A percentile compares a stretch with the other conserved stretches of the same genome.
Conservation (phyloP, 2,888 invertebrate species). For the Neoitamus cyanurus region DNA sequence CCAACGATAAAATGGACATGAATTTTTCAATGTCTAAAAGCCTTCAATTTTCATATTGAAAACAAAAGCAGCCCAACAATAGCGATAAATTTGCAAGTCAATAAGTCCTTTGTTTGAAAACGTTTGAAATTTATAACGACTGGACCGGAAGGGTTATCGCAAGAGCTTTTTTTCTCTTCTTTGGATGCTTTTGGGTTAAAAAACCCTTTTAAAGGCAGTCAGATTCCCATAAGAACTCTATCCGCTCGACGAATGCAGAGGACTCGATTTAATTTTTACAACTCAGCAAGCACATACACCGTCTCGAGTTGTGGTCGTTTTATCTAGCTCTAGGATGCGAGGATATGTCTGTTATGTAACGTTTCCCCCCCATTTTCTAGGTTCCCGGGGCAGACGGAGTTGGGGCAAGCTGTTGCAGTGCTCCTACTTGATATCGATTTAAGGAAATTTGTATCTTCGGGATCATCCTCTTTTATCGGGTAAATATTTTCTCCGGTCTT, state of each 20-base stretch:
- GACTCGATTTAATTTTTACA: constrained; percentile 36
- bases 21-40: constrained; percentile 28
- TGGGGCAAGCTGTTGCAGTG: constrained; percentile 9
- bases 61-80: constrained; percentile 18
- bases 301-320: neutral
- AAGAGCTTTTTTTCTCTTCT: neutral
- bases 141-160: constrained; percentile 29
- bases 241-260: neutral
- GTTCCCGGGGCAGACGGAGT: neutral
- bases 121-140: constrained; percentile 36
- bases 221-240: constrained; percentile 25
- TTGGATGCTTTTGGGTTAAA: constrained; percentile 15
- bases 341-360: constrained; percentile 16
- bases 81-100: constrained; percentile 38
- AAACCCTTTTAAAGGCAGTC: constrained; percentile 31
- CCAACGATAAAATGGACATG: constrained; percentile 5
- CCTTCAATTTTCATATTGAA: constrained; percentile 25
- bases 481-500: constrained; percentile 19
- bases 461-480: constrained; percentile 18
- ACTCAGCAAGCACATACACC: constrained; percentile 19
- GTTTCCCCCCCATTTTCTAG: neutral
- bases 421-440: constrained; percentile 11
- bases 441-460: constrained; percentile 3
- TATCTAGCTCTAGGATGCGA: neutral
- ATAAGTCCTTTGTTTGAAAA: constrained; percentile 28